phyloP scores from a whole-genome alignment of 2,888 invertebrate species.

The Calephelis perditalis region DNA sequence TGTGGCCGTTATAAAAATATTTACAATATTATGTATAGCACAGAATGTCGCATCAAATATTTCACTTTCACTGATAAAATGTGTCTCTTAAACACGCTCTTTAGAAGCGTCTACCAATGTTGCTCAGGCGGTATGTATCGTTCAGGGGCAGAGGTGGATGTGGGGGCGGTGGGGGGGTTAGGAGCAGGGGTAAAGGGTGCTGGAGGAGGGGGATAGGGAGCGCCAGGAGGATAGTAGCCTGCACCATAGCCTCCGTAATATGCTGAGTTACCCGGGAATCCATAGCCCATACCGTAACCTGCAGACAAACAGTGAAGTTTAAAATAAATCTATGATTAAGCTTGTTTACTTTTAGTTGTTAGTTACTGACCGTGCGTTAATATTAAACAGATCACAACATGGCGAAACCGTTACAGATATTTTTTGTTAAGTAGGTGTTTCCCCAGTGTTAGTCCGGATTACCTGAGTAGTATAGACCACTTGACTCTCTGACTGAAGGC shows the following conservation, averaged over 20 bases:
- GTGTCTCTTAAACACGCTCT: neutral
- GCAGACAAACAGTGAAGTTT: neutral
- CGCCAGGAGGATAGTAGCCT: conserved; percentile 68
- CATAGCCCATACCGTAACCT: conserved; percentile 47
- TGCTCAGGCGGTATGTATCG: conserved; percentile 61
- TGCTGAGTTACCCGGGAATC: conserved; percentile 57
- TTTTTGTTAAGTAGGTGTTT: too few species aligned
- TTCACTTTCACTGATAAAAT: conserved; percentile 5
- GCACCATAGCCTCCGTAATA: conserved; percentile 78
- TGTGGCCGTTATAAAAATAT: neutral
- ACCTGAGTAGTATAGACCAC: too few species aligned
- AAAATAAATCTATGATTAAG: too few species aligned
- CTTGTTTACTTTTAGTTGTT: too few species aligned
- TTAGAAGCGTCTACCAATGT: conserved; percentile 50
- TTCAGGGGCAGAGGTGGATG: conserved; percentile 39
- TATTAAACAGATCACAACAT: neutral
- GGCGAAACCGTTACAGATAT: too few species aligned
- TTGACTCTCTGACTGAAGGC: too few species aligned
- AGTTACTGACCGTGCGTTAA: too few species aligned
- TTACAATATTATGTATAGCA: conserved; percentile 4
- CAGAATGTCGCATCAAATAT: conserved; percentile 2
- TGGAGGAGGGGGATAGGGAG: conserved; percentile 39
- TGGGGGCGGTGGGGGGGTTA: conserved; percentile 26
- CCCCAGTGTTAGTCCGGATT: too few species aligned
- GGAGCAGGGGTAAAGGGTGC: conserved; percentile 43